Conservation (phyloP, 2,888 invertebrate species). For the Dolichopus griseipennis region DNA sequence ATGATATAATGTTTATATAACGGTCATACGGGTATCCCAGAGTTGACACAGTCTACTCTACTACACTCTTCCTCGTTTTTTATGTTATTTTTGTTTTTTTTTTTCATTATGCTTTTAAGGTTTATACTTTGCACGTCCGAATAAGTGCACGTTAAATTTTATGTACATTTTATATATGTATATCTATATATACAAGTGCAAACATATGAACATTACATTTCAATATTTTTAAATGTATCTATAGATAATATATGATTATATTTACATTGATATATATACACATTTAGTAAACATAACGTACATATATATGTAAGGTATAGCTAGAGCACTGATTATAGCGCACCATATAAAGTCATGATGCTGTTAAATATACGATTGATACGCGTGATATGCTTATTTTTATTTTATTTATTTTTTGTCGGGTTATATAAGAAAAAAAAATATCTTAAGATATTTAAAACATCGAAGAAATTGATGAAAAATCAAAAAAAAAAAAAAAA, state of each 20-base stretch:
- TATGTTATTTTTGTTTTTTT: neutral
- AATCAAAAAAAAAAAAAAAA: too few species aligned
- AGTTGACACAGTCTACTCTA: too few species aligned
- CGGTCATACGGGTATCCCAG: too few species aligned
- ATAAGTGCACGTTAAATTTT: neutral
- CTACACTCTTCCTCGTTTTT: too few species aligned
- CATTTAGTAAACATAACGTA: neutral
- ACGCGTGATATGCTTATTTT: neutral
- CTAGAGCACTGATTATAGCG: neutral
- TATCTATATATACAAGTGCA: too few species aligned
- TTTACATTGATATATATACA: neutral
- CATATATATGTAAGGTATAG: neutral
- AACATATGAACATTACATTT: too few species aligned
- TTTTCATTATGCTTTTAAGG: neutral
- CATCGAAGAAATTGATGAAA: neutral
- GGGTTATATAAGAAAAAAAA: neutral
- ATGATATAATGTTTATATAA: too few species aligned
- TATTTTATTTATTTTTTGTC: neutral
- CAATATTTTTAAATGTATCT: too few species aligned
- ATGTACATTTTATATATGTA: too few species aligned
- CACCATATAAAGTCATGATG: slow-evolving; percentile 3
- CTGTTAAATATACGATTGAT: slow-evolving; percentile 6
- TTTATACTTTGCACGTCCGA: neutral
- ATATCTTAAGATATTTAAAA: neutral
- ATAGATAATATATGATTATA: neutral